Evolutionary conservation across 2,797 vertebrate species (phyloP).

Genomic region (Hippocampus kuda): DNA sequence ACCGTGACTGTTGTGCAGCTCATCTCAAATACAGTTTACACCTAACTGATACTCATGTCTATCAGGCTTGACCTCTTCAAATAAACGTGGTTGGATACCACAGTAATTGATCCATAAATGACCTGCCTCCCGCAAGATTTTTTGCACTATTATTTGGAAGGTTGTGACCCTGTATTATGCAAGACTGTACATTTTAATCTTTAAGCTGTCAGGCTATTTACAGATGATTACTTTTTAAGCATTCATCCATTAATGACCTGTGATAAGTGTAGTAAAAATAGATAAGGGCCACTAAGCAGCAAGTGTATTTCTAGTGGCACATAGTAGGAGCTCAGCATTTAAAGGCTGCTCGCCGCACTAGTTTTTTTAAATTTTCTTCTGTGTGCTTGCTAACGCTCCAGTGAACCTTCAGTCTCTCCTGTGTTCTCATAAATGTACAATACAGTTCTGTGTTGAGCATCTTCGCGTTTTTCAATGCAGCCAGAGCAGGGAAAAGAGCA

Average conservation of each 20-base stretch:
- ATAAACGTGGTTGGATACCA: neutral
- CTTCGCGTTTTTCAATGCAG: conserved; percentile 35
- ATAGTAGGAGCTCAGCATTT: conserved; percentile 15
- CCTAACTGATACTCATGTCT: neutral
- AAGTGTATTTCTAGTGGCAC: conserved; percentile 13
- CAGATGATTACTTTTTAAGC: conserved; percentile 11
- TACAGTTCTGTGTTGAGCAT: conserved; percentile 47
- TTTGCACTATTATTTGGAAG: conserved; percentile 7
- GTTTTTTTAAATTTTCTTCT: conserved; percentile 24
- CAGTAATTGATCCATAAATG: neutral
- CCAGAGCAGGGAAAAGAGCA: conserved; percentile 49
- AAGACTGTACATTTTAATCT: conserved; percentile 33
- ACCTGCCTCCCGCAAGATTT: neutral
- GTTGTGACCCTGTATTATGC: conserved; percentile 18
- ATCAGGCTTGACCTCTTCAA: conserved; percentile 2
- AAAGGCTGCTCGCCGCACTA: conserved; percentile 16
- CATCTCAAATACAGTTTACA: neutral
- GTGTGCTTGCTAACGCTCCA: conserved; percentile 30
- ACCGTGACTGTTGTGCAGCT: neutral
- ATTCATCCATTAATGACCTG: conserved; percentile 5
- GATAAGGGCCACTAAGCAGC: conserved; percentile 8
- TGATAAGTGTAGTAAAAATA: conserved; percentile 10
- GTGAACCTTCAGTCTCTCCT: conserved; percentile 36
- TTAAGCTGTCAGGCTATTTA: conserved; percentile 33
- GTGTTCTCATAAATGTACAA: conserved; percentile 56